Percentiles rank a stretch among this genome's conserved stretches.
These are phyloP conservation scores for Hydrochoerus hydrochaeris DNA, from an alignment of 2,113 vertebrate species.

Conservation along the genomic window DNA sequence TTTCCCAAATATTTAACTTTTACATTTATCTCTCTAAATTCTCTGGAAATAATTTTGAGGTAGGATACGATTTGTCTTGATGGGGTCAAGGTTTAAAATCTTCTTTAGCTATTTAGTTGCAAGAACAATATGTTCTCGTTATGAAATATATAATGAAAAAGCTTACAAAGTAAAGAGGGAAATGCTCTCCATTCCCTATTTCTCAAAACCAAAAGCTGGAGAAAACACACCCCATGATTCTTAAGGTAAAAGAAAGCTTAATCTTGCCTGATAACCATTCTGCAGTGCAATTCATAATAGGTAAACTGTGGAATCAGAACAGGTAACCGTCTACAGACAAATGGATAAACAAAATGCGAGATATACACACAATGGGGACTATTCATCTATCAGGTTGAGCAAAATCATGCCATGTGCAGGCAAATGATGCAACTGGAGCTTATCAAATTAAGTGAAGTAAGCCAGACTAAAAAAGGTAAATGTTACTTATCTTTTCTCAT, in stretches of 20 bases:
- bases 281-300: background rate
- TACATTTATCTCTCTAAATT: background rate
- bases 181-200: background rate
- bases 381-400: background rate
- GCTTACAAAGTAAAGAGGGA: background rate
- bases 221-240: background rate
- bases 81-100: background rate
- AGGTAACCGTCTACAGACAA: background rate
- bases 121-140: background rate
- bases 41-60: slow-evolving; percentile 20
- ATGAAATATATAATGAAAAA: background rate
- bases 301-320: background rate
- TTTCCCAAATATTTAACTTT: background rate
- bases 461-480: background rate
- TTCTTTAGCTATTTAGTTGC: background rate
- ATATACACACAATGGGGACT: background rate
- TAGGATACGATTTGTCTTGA: background rate
- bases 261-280: background rate
- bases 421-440: background rate
- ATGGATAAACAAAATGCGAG: background rate
- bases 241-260: background rate
- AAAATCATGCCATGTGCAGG: background rate
- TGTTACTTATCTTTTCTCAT: background rate
- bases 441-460: background rate
- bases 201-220: background rate